Evolutionary conservation across 1,140 invertebrate genomes (phyloP), one percentile per base, ranked within the genome.

Genomic region (Drosophila sproati): DNA sequence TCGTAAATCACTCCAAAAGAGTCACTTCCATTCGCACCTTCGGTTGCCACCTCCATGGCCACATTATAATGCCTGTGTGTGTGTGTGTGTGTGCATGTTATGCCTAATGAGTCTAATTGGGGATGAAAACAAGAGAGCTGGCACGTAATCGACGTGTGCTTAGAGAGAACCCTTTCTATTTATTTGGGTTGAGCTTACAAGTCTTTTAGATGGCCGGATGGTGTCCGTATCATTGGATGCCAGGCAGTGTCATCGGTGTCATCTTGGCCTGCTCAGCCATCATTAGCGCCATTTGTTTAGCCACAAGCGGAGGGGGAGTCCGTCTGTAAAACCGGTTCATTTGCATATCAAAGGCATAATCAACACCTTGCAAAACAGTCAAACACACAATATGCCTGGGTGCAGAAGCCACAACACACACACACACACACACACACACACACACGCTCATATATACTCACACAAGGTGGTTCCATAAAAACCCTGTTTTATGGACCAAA

Each of bases 271-370:
- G 57, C 60, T 50, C 76, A 70, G 69, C 83, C 83, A 87, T 88
- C 83, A 88, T 88, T 88, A 87, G 80, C 83, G 83, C 85, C 85
- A 78, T 83, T 83, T 83, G 83, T 87, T 61, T n/a, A 48, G 29
- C 55, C 20, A 34, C 12, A 5, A 54, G 4, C 34, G 34, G 45
- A 52, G 28, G 63, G 43, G 45, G 43, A 31, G 68, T 60, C 35
- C 41, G 28, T 39, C 48, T 54, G 67, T 83, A 72, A 80, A 88
- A 88, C 83, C 80, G 64, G 83, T 88, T 88, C 85, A 89, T 89
- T 89, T 89, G 85, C 85, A 89, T 89, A 89, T 89, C 85, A 89
- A 89, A 89, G 81, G 85, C 85, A 85, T 89, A 89, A 89, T 89
- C 85, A 89, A 81, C 85, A 89, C 85, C 80, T 89, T 89, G 59